phyloP scores from a whole-genome alignment of 2,797 vertebrate species.

The Sebastes kiyomatsui region DNA sequence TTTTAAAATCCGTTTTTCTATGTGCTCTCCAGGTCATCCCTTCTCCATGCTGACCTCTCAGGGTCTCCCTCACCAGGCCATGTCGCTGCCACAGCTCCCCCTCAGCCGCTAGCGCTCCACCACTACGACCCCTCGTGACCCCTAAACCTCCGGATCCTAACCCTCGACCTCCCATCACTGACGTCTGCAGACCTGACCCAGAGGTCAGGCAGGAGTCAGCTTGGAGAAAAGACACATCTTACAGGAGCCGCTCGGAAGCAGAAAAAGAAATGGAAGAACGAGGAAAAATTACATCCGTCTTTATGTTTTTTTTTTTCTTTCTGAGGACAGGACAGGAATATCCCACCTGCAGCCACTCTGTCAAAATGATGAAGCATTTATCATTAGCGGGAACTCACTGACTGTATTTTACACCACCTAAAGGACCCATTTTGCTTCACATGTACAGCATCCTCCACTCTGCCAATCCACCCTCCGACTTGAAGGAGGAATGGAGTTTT shows the following conservation, averaged over 20 bases:
- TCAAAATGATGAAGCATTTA: constrained; percentile 44
- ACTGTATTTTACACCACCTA: constrained; percentile 42
- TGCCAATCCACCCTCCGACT: constrained; percentile 26
- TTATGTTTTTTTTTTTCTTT: constrained; percentile 15
- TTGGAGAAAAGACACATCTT: constrained; percentile 57
- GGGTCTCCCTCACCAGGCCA: constrained; percentile 86
- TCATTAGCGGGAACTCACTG: constrained; percentile 39
- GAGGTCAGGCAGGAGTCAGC: constrained; percentile 58
- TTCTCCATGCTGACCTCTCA: constrained; percentile 92
- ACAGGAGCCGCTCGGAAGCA: constrained; percentile 53
- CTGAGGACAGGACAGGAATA: constrained; percentile 64
- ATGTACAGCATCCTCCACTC: constrained; percentile 50
- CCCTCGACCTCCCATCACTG: constrained; percentile 58
- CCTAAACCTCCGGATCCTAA: constrained; percentile 46
- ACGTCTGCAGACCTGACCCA: constrained; percentile 45
- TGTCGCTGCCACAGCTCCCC: constrained; percentile 88
- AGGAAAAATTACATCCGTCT: constrained; percentile 21
- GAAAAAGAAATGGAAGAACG: constrained; percentile 21
- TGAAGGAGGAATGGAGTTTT: constrained; percentile 37
- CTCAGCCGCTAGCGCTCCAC: constrained; percentile 84
- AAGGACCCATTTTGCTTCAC: constrained; percentile 52
- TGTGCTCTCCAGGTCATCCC: constrained; percentile 88
- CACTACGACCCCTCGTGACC: constrained; percentile 44
- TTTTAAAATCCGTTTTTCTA: background rate
- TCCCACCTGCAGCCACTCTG: constrained; percentile 44